Evolutionary conservation across 2,888 invertebrate genomes (phyloP), one percentile per base, ranked within the genome.

Genomic region (Synergus umbraculus): DNA sequence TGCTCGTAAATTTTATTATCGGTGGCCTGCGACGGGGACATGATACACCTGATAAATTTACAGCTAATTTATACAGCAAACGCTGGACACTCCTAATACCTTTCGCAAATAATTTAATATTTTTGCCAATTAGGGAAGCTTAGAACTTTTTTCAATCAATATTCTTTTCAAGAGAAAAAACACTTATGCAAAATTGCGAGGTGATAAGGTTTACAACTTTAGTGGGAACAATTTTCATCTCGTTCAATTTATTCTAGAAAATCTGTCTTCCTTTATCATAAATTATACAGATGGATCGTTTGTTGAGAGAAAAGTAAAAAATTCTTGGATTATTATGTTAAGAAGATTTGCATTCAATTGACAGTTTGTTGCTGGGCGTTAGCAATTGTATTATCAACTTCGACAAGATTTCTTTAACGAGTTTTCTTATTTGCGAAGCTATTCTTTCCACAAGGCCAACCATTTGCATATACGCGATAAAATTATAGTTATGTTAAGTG

Each of bases 181-280:
- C 44, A 46, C 37, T 63, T 43, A 8, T 15, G 15, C 1, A 49
- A 49, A 49, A 1, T 49, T 49, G 49, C n/a, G 7, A 49, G n/a
- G 15, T 15, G n/a, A 49, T 4, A 15, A n/a, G 49, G 13, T 37
- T 4, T 37, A 37, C 37, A 37, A 4, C 37, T 37, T 37, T 37
- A 37, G 37, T 37, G 37, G 5, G 54, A 54, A 18, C 9, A 2
- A 54, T 54, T 54, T 54, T 54, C 2, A n/a, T 54, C 9, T 54
- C 0, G 9, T 9, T 54, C 2, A 54, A 2, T 54, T 54, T 54
- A 8, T 9, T n/a, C 54, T 54, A 54, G n/a, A n/a, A 76, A 81
- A 81, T 81, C 54, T 66, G 76, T 67, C 65, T 54, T 15, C 29
- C 15, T n/a, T 54, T n/a, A n/a, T 54, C n/a, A n/a, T n/a, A n/a